phyloP scores from a whole-genome alignment of 2,888 invertebrate species.

The Himalopsyche tibetana region DNA sequence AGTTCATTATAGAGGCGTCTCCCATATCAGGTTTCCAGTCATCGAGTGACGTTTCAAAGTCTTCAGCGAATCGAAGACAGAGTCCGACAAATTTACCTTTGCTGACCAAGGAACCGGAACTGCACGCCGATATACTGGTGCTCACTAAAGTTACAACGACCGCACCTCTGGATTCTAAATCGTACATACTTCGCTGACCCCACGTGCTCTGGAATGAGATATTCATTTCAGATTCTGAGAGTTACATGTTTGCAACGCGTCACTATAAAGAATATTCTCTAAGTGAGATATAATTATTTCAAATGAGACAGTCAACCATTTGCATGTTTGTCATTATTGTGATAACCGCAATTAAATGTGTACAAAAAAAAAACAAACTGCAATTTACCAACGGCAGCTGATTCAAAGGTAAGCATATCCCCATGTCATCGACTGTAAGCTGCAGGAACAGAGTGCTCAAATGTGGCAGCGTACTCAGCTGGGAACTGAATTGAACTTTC shows the following conservation, averaged over 20 bases:
- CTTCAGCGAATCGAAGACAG: constrained; percentile 96
- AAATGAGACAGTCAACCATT: no score
- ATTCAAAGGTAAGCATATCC: constrained; percentile 94
- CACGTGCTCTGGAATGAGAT: constrained; percentile 74
- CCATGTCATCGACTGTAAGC: constrained; percentile 96
- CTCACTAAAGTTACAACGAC: constrained; percentile 97
- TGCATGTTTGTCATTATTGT: background rate
- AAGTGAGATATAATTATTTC: no score
- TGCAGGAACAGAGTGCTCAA: constrained; percentile 94
- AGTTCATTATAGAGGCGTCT: constrained; percentile 88
- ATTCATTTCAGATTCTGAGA: background rate
- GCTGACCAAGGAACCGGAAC: constrained; percentile 96
- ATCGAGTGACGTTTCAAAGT: constrained; percentile 96
- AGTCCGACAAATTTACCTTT: constrained; percentile 94
- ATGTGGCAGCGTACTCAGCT: constrained; percentile 84
- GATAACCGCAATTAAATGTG: background rate
- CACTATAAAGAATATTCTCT: no score
- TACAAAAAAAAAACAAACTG: constrained; percentile 44
- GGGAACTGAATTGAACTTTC: constrained; percentile 85
- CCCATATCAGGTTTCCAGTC: constrained; percentile 96
- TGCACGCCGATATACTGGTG: constrained; percentile 96
- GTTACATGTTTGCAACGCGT: no score
- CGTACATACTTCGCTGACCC: constrained; percentile 82
- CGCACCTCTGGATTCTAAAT: constrained; percentile 90
- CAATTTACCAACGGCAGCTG: constrained; percentile 82